A percentile compares a stretch with the other conserved stretches of the same genome.
These are phyloP conservation scores for Vespertilio murinus DNA, from an alignment of 2,797 vertebrate species.

Conservation along the genomic window DNA sequence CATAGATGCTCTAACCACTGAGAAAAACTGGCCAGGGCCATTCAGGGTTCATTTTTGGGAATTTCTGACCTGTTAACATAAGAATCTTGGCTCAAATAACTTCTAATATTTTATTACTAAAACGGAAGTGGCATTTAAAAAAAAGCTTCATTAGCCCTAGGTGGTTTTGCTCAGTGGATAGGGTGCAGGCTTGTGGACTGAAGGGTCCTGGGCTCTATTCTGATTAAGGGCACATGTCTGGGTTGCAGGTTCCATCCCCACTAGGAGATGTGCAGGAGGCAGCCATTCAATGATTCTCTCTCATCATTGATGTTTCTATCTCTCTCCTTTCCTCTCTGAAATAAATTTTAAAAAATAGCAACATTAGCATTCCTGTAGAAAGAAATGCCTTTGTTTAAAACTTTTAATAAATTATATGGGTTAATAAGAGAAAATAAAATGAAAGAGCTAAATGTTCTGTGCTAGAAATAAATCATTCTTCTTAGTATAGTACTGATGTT, in stretches of 20 bases:
- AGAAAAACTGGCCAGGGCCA: no score
- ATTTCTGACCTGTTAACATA: neutral
- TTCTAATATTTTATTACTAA: neutral
- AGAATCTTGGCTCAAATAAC: neutral
- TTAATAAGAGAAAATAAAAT: neutral
- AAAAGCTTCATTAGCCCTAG: no score
- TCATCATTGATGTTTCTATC: no score
- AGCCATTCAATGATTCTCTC: no score
- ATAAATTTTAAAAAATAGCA: neutral
- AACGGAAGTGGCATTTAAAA: neutral
- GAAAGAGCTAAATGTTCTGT: neutral
- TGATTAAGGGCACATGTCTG: no score
- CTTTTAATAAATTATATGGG: neutral
- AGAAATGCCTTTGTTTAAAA: neutral
- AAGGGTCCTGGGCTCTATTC: no score
- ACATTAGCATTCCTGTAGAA: neutral
- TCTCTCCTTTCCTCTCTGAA: no score
- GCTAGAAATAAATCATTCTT: neutral
- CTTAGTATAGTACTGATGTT: neutral
- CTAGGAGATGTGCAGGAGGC: no score
- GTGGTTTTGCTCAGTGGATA: no score
- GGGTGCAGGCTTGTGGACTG: no score
- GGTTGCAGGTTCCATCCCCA: no score
- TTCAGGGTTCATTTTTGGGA: neutral
- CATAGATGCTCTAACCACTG: no score